Conservation (phyloP, 2,888 invertebrate genomes). For the Drosophila ezoana region DNA sequence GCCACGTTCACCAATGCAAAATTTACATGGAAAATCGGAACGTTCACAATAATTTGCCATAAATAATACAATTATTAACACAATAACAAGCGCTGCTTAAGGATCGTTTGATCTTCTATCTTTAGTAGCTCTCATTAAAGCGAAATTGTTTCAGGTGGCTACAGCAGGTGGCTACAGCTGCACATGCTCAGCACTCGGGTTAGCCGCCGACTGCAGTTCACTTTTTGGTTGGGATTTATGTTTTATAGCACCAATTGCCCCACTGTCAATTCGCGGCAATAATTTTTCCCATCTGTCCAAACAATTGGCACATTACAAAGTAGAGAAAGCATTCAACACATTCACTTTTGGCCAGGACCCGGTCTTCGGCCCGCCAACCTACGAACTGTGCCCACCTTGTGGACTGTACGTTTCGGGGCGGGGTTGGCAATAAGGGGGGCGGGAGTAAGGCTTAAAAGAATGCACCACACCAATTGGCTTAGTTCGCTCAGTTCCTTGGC, state of each 20-base stretch:
- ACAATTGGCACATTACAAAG: slow-evolving; percentile 79
- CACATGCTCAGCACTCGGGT: slow-evolving; percentile 12
- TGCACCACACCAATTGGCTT: slow-evolving; percentile 71
- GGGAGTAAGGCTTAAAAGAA: slow-evolving; percentile 42
- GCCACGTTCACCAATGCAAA: neutral
- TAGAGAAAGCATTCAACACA: slow-evolving; percentile 78
- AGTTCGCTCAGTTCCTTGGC: slow-evolving; percentile 65
- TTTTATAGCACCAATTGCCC: slow-evolving; percentile 67
- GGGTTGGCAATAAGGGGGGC: neutral
- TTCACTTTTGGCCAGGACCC: slow-evolving; percentile 66
- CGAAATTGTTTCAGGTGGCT: slow-evolving; percentile 43
- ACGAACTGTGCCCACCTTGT: slow-evolving; percentile 32
- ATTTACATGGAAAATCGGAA: slow-evolving; percentile 1
- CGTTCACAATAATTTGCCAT: slow-evolving; percentile 14
- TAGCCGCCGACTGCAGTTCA: slow-evolving; percentile 24
- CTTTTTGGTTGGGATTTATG: slow-evolving; percentile 48
- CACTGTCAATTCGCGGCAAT: slow-evolving; percentile 64
- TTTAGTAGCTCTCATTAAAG: slow-evolving; percentile 35
- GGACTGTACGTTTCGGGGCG: neutral
- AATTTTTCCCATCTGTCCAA: slow-evolving; percentile 71
- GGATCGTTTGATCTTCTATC: slow-evolving; percentile 34
- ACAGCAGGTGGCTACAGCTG: slow-evolving; percentile 40
- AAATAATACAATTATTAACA: slow-evolving; percentile 33
- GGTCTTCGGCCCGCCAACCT: slow-evolving; percentile 30
- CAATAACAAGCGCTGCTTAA: slow-evolving; percentile 12